Conservation (phyloP, 2,113 vertebrate species). For the Muntiacus muntjak region DNA sequence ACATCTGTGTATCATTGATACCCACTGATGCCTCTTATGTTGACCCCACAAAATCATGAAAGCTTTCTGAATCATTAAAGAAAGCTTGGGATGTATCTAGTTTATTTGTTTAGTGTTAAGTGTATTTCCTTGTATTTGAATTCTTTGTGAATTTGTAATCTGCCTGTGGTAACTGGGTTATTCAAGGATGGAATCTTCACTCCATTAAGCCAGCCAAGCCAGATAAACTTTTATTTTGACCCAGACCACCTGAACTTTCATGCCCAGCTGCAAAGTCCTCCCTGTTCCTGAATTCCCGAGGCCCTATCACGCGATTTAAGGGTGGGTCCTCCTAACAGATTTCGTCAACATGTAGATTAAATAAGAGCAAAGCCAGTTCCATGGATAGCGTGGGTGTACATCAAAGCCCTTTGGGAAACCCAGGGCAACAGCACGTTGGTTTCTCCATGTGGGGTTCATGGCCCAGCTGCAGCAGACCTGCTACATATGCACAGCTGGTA, state of each 20-base stretch:
- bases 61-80: background rate
- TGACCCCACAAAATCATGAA: background rate
- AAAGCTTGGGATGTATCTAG: background rate
- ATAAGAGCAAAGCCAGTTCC: background rate
- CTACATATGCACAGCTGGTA: rapidly evolving
- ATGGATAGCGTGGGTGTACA: background rate
- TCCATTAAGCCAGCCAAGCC: background rate
- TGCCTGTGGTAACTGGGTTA: background rate
- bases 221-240: background rate
- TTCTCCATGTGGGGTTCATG: background rate
- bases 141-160: background rate
- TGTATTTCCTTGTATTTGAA: slow-evolving; percentile 1
- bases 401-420: background rate
- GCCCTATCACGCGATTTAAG: background rate
- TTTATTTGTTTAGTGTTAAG: background rate
- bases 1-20: background rate
- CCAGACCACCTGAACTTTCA: background rate
- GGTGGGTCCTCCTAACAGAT: background rate
- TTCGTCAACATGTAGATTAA: background rate
- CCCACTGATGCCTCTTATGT: background rate
- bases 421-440: background rate
- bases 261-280: background rate
- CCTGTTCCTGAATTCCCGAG: background rate
- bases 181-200: background rate
- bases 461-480: background rate